Conservation (phyloP, 2,888 invertebrate species). For the Drosophila barbarae region DNA sequence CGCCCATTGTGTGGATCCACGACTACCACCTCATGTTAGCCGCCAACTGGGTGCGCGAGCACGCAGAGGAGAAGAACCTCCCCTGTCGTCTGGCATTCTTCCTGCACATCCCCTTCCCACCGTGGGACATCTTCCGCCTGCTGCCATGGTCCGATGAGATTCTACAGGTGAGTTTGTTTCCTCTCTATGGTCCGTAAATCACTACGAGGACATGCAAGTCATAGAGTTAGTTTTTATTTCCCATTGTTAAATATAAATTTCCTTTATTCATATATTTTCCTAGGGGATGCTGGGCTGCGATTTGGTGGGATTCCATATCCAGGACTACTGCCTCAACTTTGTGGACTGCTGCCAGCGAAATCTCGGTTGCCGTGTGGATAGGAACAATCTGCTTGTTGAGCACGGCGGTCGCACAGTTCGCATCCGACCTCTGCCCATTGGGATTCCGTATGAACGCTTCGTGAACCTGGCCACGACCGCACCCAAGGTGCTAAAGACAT, state of each 20-base stretch:
- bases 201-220: background rate
- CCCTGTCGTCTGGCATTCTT: slow-evolving; percentile 93
- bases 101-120: slow-evolving; percentile 96
- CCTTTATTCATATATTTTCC: background rate
- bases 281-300: slow-evolving; percentile 93
- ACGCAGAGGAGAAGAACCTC: slow-evolving; percentile 88
- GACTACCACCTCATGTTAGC: slow-evolving; percentile 96
- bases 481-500: slow-evolving; percentile 84
- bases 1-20: slow-evolving; percentile 91
- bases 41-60: slow-evolving; percentile 93
- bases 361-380: slow-evolving; percentile 92
- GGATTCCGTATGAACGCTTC: slow-evolving; percentile 93
- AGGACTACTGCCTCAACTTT: slow-evolving; percentile 94
- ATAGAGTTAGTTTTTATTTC: background rate
- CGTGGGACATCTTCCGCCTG: slow-evolving; percentile 94
- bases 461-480: slow-evolving; percentile 88
- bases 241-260: background rate
- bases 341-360: slow-evolving; percentile 94
- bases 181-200: background rate
- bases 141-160: slow-evolving; percentile 97
- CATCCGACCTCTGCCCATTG: slow-evolving; percentile 91
- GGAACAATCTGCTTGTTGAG: slow-evolving; percentile 91
- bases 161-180: slow-evolving; percentile 82
- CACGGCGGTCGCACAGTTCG: slow-evolving; percentile 92
- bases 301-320: slow-evolving; percentile 95